phyloP scores from a whole-genome alignment of 2,888 invertebrate genomes.

The Pandemis heparana region DNA sequence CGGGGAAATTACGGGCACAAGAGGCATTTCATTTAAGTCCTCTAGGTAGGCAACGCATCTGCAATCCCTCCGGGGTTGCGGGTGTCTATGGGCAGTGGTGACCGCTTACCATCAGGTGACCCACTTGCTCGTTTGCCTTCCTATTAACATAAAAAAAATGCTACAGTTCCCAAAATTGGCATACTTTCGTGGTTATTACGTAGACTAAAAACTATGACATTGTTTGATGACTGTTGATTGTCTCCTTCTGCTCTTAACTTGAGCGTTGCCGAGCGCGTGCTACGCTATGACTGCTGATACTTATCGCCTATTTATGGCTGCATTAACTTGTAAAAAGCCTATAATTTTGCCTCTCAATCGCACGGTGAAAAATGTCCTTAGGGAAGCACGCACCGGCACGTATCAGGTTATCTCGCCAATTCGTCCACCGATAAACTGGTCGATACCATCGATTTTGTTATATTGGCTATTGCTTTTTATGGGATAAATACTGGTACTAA shows the following conservation, averaged over 20 bases:
- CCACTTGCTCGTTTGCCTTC: too few relatives aligned
- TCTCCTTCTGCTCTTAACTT: constrained; percentile 51
- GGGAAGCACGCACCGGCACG: constrained; percentile 53
- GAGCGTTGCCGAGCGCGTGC: constrained; percentile 63
- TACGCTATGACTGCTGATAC: constrained; percentile 65
- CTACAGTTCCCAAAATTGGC: not conserved
- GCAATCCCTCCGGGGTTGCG: too few relatives aligned
- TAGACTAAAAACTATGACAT: not conserved
- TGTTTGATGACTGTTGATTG: not conserved
- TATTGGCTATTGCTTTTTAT: constrained; percentile 16
- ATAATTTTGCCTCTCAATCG: constrained; percentile 70
- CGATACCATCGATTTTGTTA: constrained; percentile 24
- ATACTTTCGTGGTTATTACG: not conserved
- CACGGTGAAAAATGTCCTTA: constrained; percentile 73
- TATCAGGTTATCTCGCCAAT: constrained; percentile 40
- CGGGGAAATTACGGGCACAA: too few relatives aligned
- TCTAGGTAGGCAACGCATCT: too few relatives aligned
- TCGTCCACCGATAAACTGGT: constrained; percentile 32
- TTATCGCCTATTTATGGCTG: constrained; percentile 77
- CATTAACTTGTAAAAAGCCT: constrained; percentile 79
- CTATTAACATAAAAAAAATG: too few relatives aligned
- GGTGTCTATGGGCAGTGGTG: too few relatives aligned
- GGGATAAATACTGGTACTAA: constrained; percentile 1
- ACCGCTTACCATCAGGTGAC: too few relatives aligned
- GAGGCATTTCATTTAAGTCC: too few relatives aligned